Conservation (phyloP, 2,113 vertebrate genomes). For the Syngnathoides biaculeatus region DNA sequence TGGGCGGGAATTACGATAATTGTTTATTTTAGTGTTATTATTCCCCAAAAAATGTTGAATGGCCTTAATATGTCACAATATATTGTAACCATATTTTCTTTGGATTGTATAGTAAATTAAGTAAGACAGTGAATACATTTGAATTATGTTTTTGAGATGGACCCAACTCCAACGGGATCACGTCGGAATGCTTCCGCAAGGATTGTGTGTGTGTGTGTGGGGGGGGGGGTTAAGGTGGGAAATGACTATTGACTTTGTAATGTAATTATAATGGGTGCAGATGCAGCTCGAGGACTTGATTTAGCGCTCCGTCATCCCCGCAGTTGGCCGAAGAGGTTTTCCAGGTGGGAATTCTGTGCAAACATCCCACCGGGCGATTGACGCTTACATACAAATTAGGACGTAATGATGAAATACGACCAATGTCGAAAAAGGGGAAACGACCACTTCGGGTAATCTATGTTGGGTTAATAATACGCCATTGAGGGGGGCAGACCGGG, state of each 20-base stretch:
- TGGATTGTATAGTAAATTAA: too few species aligned
- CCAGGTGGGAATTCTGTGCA: slow-evolving; percentile 1
- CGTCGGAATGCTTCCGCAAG: too few species aligned
- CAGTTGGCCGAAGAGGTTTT: background rate
- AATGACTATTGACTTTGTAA: background rate
- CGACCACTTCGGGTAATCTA: background rate
- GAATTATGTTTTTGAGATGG: too few species aligned
- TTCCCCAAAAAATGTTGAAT: too few species aligned
- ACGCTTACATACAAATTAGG: background rate
- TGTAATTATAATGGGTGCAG: background rate
- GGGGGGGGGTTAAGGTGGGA: too few species aligned
- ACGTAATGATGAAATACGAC: background rate
- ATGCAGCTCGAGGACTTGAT: background rate
- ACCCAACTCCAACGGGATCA: too few species aligned
- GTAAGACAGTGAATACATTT: too few species aligned
- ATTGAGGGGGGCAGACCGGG: slow-evolving; percentile 11
- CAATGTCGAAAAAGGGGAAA: background rate
- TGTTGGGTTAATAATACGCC: background rate
- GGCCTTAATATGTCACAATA: too few species aligned
- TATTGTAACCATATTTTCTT: too few species aligned
- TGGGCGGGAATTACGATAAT: too few species aligned
- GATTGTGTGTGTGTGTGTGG: too few species aligned
- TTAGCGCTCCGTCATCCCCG: background rate
- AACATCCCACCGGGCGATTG: background rate
- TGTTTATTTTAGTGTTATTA: too few species aligned